These are phyloP conservation scores for Ips nitidus DNA, from an alignment of 1,140 invertebrate genomes.

Conservation along the genomic window DNA sequence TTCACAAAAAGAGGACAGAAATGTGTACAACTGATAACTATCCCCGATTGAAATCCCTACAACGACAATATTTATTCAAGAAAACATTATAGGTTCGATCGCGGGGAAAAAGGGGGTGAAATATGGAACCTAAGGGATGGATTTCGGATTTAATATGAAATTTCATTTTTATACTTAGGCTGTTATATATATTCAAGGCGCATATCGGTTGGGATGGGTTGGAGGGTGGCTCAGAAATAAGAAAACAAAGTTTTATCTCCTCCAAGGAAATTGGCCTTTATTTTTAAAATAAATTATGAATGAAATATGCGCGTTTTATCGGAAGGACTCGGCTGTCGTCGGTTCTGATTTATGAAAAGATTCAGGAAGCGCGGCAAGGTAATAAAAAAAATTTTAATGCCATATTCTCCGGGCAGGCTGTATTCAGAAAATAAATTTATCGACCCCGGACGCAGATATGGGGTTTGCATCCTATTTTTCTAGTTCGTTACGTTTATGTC, in stretches of 20 bases:
- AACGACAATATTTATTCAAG: neutral
- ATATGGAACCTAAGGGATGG: conserved; percentile 4
- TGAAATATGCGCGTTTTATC: conserved; percentile 36
- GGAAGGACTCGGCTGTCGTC: conserved; percentile 38
- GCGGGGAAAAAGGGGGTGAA: neutral
- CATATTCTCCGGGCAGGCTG: conserved; percentile 38
- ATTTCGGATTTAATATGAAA: conserved; percentile 17
- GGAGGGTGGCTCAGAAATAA: conserved; percentile 21
- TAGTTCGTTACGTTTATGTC: conserved; percentile 18
- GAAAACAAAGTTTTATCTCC: conserved; percentile 34
- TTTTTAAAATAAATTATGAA: conserved; percentile 36
- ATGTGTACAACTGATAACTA: too few species aligned
- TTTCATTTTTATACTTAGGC: conserved; percentile 23
- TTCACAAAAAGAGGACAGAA: too few species aligned
- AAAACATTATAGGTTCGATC: neutral
- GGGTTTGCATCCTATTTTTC: conserved; percentile 37
- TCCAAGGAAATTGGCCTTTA: conserved; percentile 28
- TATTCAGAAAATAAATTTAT: conserved; percentile 43
- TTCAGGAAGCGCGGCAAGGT: conserved; percentile 22
- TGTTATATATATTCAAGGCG: conserved; percentile 12
- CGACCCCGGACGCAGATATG: conserved; percentile 30
- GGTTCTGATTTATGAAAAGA: conserved; percentile 37
- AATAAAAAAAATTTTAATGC: conserved; percentile 41
- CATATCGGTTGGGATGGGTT: neutral
- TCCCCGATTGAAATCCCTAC: too few species aligned